Conservation (phyloP, 37 sponge, comb jelly and placozoan species). For the Beroe forskalii region DNA sequence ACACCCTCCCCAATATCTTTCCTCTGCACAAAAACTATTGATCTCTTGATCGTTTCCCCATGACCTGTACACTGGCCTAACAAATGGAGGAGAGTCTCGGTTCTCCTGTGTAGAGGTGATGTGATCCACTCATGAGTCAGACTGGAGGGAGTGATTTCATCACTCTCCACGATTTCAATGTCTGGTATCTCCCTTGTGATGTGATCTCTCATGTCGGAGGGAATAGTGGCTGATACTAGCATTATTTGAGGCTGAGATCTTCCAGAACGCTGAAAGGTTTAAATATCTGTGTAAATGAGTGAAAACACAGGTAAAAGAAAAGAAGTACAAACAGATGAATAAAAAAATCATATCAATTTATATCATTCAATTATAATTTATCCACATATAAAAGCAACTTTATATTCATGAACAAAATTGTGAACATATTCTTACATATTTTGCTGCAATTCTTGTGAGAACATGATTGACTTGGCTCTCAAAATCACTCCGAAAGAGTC, state of each 20-base stretch:
- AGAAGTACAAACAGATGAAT: too few relatives aligned
- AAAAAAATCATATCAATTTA: too few relatives aligned
- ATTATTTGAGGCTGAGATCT: neutral
- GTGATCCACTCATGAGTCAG: conserved; percentile 21
- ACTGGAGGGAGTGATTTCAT: neutral
- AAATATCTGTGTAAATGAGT: too few relatives aligned
- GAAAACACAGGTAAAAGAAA: too few relatives aligned
- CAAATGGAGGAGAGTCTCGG: conserved; percentile 37
- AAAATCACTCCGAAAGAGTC: conserved; percentile 36
- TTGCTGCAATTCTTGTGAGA: neutral
- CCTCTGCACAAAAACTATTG: conserved; percentile 28
- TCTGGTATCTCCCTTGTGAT: neutral
- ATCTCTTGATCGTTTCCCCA: neutral
- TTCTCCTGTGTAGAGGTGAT: conserved; percentile 20
- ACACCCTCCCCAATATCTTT: conserved; percentile 10
- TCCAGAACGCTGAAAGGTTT: neutral
- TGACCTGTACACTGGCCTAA: neutral
- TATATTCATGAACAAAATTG: too few relatives aligned
- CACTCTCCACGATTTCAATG: neutral
- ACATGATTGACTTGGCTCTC: conserved; percentile 6
- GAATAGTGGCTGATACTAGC: conserved; percentile 12
- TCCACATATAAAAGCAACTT: too few relatives aligned
- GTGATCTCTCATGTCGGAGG: neutral
- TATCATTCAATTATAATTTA: too few relatives aligned
- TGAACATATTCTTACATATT: neutral